Evolutionary conservation across 35 echinoderm and acorn worm species (phyloP).

Genomic region (Lytechinus pictus): DNA sequence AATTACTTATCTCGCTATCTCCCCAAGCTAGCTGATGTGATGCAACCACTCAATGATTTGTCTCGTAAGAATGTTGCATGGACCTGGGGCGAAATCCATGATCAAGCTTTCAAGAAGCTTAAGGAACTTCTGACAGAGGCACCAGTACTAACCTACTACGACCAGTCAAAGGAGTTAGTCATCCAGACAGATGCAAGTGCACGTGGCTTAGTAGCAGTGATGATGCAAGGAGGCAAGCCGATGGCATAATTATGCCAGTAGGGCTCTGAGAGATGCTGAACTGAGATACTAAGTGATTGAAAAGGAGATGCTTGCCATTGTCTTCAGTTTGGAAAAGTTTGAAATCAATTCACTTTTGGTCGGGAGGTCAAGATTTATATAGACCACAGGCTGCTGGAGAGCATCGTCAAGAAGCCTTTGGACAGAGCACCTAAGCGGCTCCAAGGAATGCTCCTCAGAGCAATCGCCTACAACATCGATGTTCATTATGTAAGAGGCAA

Average conservation of each 20-base stretch:
- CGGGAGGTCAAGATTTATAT: not conserved
- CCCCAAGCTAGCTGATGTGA: constrained; percentile 32
- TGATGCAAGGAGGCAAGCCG: constrained; percentile 65
- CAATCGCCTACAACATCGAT: not conserved
- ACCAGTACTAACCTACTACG: no score
- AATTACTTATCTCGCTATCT: constrained; percentile 36
- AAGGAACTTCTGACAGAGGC: constrained; percentile 57
- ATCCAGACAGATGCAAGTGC: not conserved
- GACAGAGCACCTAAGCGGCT: not conserved
- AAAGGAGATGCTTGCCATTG: not conserved
- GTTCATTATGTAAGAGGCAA: not conserved
- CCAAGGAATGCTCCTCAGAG: not conserved
- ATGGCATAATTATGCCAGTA: constrained; percentile 72
- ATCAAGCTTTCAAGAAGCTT: not conserved
- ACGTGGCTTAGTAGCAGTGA: constrained; percentile 49
- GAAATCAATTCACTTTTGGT: not conserved
- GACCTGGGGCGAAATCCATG: no score
- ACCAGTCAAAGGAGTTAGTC: no score
- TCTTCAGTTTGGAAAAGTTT: not conserved
- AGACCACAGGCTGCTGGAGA: not conserved
- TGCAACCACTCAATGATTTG: not conserved
- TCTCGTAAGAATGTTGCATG: no score
- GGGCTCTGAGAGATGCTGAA: constrained; percentile 66
- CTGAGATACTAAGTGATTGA: constrained; percentile 32
- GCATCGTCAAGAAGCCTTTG: not conserved